These are phyloP conservation scores for Mungos mungo DNA, from an alignment of 2,113 vertebrate genomes.

Conservation along the genomic window DNA sequence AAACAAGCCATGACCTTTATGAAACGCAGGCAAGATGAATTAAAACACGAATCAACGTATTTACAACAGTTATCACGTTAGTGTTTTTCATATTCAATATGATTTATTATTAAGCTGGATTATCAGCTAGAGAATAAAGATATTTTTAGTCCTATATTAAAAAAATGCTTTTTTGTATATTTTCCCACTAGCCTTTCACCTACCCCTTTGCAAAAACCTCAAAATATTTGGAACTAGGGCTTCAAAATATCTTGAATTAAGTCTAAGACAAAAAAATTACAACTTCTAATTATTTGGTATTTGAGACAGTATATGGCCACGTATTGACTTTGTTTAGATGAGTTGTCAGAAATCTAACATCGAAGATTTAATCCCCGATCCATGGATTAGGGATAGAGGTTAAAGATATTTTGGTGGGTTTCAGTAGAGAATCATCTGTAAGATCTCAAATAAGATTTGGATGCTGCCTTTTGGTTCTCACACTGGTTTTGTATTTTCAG, in stretches of 20 bases:
- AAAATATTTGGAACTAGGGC: background rate
- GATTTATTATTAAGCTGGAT: slow-evolving; percentile 35
- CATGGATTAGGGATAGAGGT: background rate
- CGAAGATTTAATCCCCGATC: background rate
- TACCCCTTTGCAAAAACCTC: background rate
- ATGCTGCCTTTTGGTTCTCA: background rate
- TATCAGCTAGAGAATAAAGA: background rate
- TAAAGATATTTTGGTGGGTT: background rate
- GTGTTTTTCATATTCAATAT: slow-evolving; percentile 60
- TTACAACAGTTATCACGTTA: slow-evolving; percentile 78
- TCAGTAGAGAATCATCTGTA: background rate
- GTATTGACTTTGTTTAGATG: background rate
- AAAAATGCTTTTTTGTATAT: background rate
- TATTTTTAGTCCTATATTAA: slow-evolving; percentile 1
- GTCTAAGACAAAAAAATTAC: background rate
- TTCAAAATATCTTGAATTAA: slow-evolving; percentile 36
- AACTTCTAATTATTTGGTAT: background rate
- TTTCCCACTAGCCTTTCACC: background rate
- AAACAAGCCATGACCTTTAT: slow-evolving; percentile 84
- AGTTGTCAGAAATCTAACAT: background rate
- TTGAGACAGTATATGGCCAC: background rate
- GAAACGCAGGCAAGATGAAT: slow-evolving; percentile 87
- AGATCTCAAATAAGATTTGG: background rate
- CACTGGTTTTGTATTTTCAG: background rate
- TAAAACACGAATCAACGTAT: slow-evolving; percentile 85